Conservation (phyloP, 2,113 vertebrate genomes). For the Coturnix japonica region DNA sequence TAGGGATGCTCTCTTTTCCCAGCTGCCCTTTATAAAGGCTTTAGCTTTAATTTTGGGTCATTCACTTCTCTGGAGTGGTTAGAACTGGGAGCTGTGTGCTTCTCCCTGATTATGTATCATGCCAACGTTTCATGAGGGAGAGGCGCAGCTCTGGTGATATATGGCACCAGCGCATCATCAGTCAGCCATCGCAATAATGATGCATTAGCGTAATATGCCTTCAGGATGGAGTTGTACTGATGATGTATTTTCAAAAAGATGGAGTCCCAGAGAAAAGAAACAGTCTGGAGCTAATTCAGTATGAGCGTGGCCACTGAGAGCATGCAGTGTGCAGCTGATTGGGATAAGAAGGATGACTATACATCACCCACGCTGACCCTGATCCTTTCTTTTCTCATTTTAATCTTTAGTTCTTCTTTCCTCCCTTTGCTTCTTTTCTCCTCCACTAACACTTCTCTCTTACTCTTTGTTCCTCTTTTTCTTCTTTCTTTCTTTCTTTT, state of each 20-base stretch:
- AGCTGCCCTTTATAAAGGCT: neutral
- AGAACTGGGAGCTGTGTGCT: neutral
- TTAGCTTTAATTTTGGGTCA: constrained; percentile 44
- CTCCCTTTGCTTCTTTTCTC: neutral
- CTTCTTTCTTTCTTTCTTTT: neutral
- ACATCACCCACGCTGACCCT: constrained; percentile 32
- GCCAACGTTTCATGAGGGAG: constrained; percentile 55
- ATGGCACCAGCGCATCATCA: constrained; percentile 56
- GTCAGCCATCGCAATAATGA: constrained; percentile 71
- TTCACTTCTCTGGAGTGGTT: neutral
- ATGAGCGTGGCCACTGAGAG: neutral
- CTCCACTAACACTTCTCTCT: neutral
- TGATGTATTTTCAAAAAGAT: constrained; percentile 68
- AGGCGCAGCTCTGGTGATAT: constrained; percentile 45
- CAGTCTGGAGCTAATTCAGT: constrained; percentile 49
- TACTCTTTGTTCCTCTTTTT: neutral
- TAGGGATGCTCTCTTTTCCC: neutral
- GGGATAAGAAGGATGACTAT: constrained; percentile 46
- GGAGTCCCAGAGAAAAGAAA: constrained; percentile 60
- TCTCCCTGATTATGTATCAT: constrained; percentile 57
- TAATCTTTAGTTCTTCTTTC: constrained; percentile 18
- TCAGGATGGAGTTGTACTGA: constrained; percentile 68
- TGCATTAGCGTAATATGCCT: constrained; percentile 74
- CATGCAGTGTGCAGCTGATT: constrained; percentile 11
- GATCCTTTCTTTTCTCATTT: constrained; percentile 39